These are phyloP conservation scores for Platyura marginata DNA, from an alignment of 1,140 invertebrate species.

Conservation along the genomic window DNA sequence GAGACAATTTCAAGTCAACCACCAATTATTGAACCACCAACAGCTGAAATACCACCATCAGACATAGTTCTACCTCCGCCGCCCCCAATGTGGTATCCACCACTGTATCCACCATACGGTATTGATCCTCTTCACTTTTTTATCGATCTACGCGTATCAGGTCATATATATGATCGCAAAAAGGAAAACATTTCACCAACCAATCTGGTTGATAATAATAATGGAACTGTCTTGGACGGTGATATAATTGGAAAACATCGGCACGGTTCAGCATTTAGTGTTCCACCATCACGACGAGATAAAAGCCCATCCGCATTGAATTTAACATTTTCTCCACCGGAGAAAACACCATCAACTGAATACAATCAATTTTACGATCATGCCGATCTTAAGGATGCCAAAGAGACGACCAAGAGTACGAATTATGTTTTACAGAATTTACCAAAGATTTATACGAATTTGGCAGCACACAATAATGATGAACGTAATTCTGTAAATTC, in stretches of 20 bases:
- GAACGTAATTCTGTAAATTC: neutral
- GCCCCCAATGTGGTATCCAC: slow-evolving; percentile 53
- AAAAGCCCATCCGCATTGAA: slow-evolving; percentile 7
- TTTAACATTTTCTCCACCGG: slow-evolving; percentile 10
- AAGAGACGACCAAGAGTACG: slow-evolving; percentile 21
- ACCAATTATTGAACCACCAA: slow-evolving; percentile 16
- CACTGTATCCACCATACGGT: slow-evolving; percentile 50
- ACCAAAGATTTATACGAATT: slow-evolving; percentile 28
- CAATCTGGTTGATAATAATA: slow-evolving; percentile 6
- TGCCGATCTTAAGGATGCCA: slow-evolving; percentile 1
- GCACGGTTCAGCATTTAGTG: slow-evolving; percentile 43
- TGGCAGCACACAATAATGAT: slow-evolving; percentile 9
- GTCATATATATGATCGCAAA: slow-evolving; percentile 60
- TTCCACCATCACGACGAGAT: slow-evolving; percentile 27
- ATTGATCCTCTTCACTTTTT: slow-evolving; percentile 66
- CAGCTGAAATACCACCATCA: slow-evolving; percentile 25
- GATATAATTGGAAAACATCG: slow-evolving; percentile 21
- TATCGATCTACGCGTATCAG: slow-evolving; percentile 59
- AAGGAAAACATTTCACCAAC: slow-evolving; percentile 26
- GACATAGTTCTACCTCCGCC: slow-evolving; percentile 37
- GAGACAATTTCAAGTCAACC: slow-evolving; percentile 9
- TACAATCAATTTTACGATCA: slow-evolving; percentile 4
- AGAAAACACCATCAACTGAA: slow-evolving; percentile 6
- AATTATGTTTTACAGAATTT: slow-evolving; percentile 34
- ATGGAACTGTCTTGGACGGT: slow-evolving; percentile 10